A percentile compares a stretch with the other conserved stretches of the same genome.
Conservation (phyloP, 92 coral and sea anemone species). For the Chrysogorgia sp. region DNA sequence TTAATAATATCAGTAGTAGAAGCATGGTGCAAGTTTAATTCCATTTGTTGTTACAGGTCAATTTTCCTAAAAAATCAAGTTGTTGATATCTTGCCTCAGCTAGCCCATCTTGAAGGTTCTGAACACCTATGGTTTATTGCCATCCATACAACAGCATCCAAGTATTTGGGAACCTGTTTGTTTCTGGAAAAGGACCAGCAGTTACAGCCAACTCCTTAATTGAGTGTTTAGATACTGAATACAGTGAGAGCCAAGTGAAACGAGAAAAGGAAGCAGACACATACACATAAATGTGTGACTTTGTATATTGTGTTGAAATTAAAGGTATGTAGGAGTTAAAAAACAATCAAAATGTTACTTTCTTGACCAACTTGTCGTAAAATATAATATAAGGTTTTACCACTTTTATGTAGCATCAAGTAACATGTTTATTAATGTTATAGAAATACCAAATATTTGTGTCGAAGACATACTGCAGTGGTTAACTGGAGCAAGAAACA, state of each 20-base stretch:
- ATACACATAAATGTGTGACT: constrained; percentile 46
- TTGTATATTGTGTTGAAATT: constrained; percentile 15
- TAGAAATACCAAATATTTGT: not conserved
- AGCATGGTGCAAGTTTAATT: too few relatives aligned
- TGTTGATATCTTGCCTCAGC: constrained; percentile 42
- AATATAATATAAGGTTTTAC: not conserved
- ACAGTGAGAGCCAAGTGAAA: constrained; percentile 39
- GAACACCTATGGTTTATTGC: constrained; percentile 56
- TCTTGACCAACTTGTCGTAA: too few relatives aligned
- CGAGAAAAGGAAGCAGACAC: constrained; percentile 43
- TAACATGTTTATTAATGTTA: not conserved
- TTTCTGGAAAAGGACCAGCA: constrained; percentile 34
- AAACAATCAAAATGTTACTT: too few relatives aligned
- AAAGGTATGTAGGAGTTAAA: constrained; percentile 14
- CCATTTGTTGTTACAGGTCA: constrained; percentile 45
- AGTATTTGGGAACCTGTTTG: constrained; percentile 54
- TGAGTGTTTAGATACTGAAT: not conserved
- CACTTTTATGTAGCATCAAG: not conserved
- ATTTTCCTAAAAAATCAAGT: constrained; percentile 61
- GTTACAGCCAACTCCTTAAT: constrained; percentile 34
- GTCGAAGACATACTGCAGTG: constrained; percentile 14
- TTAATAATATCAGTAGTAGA: too few relatives aligned
- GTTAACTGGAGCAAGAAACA: constrained; percentile 46
- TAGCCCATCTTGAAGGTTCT: constrained; percentile 59
- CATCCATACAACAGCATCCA: constrained; percentile 46